Base-by-base conservation (phyloP, 2,888 invertebrate species). In the Odiellus spinosus region DNA sequence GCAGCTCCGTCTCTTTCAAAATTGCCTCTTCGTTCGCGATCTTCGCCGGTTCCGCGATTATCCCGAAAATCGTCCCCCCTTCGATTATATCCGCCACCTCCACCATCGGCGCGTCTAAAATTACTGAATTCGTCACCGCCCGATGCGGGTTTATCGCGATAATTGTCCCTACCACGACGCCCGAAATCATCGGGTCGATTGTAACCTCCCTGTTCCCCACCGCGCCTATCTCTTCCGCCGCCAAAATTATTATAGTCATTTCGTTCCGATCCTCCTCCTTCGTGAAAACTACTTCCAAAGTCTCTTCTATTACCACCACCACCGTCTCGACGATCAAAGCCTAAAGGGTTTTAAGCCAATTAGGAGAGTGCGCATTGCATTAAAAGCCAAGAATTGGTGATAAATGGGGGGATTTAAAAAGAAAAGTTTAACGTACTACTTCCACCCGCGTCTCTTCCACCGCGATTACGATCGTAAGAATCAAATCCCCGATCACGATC, bases 401-500 rank as follows among this genome's bases (percentile, higher is more conserved):
- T 26, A 26, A 26, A 26, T 26, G 26, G 26, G 4, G 26, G 4
- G 26, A 26, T 6, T 26, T 4, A 26, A 26, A 26, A 26, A 26
- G 26, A 26, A 26, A 26, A 26, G 8, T 26, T 6, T 8, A 6
- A 26, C 26, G 26, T 26, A 26, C 26, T 8, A 6, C 26, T 8
- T 26, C 26, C 26, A 26, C 26, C 26, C 4, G 5, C 26, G 4
- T 8, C 26, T 26, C 26, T 8, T 50, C 40, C 11, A 39, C 50
- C 48, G 12, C 53, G 45, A 45, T 56, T 48, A 21, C 53, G 46
- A 12, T 49, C 49, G 39, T 42, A 46, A 32, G 53, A 54, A 40
- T 58, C 35, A 39, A 53, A 55, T 19, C 55, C 36, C 32, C 54
- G 59, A 66, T 73, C 71, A 59, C 69, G 65, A 1, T 69, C 68